A percentile compares a stretch with the other conserved stretches of the same genome.
phyloP scores from a whole-genome alignment of 2,888 invertebrate genomes.

The Atrina japonica region DNA sequence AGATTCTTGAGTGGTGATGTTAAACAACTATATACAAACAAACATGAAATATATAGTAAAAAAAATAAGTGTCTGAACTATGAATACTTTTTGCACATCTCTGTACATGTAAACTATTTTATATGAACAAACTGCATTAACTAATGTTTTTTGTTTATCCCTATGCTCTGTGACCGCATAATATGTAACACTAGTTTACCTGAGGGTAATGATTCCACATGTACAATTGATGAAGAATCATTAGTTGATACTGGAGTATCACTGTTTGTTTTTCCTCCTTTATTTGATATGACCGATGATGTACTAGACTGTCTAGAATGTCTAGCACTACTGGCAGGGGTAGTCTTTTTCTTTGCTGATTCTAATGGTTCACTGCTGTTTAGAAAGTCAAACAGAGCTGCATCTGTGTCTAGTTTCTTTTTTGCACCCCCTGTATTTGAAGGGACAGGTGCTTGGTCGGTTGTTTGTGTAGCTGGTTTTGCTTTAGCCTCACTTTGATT shows the following conservation, averaged over 20 bases:
- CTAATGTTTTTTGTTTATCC: no score
- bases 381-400: constrained; percentile 81
- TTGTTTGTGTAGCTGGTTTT: constrained; percentile 3
- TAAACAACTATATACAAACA: no score
- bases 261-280: constrained; percentile 48
- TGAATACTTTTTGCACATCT: no score
- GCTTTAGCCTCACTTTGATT: constrained; percentile 33
- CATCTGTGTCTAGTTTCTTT: constrained; percentile 78
- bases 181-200: no score
- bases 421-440: constrained; percentile 30
- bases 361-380: constrained; percentile 77
- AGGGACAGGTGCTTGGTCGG: background rate
- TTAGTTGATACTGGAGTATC: constrained; percentile 53
- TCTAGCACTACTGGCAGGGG: constrained; percentile 64
- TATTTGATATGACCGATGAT: constrained; percentile 72
- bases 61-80: no score
- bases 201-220: constrained; percentile 53
- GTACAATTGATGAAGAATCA: constrained; percentile 59
- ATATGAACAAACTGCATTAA: no score
- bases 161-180: no score
- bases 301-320: constrained; percentile 79
- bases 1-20: no score
- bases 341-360: constrained; percentile 53
- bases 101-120: no score
- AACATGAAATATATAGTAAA: no score